phyloP scores from a whole-genome alignment of 53 echinoderm and acorn worm species.

The Crossaster papposus region DNA sequence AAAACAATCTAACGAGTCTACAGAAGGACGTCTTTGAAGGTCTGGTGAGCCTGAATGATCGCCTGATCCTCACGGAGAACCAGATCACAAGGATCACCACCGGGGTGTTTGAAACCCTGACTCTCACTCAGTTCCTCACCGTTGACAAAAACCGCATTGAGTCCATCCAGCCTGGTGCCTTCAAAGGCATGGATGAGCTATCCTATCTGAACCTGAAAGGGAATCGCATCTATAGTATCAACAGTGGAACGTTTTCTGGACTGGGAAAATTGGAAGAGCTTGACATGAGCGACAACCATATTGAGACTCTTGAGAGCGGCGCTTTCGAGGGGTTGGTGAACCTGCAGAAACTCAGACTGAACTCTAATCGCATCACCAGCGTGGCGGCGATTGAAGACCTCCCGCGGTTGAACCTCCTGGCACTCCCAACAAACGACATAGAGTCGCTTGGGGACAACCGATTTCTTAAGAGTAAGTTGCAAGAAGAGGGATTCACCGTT shows the following conservation, averaged over 20 bases:
- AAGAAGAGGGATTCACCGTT: neutral
- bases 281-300: neutral
- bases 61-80: neutral
- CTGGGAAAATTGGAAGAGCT: neutral
- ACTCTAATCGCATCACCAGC: neutral
- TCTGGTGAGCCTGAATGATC: neutral
- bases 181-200: neutral
- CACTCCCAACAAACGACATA: neutral
- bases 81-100: neutral
- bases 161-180: slow-evolving; percentile 9
- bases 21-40: neutral
- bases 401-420: neutral
- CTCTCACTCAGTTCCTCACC: neutral
- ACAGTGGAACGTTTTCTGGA: neutral
- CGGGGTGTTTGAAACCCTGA: neutral
- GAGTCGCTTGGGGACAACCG: slow-evolving; percentile 4
- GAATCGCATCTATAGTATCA: slow-evolving; percentile 21
- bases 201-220: neutral
- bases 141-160: neutral
- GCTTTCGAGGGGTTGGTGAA: neutral
- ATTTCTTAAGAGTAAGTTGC: neutral
- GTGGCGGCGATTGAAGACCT: neutral
- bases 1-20: neutral
- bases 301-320: neutral
- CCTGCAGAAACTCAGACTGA: neutral